Evolutionary conservation across 1,140 invertebrate species (phyloP), one percentile per base, ranked within the genome.

Genomic region (Pseudomyrmex concolor): DNA sequence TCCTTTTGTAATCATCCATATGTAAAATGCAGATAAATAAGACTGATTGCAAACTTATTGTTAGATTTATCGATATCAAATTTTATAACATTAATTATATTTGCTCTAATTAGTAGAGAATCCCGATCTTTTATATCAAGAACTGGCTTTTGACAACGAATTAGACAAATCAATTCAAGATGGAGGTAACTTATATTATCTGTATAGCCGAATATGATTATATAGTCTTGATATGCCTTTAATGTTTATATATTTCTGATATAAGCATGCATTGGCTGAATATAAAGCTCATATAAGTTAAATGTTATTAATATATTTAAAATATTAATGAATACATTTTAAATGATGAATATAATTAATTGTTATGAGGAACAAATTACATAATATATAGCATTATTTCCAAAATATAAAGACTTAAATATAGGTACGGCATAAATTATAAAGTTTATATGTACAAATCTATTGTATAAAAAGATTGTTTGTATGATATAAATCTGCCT

Each of bases 121-220:
- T 91, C 93, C 95, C 88, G 95, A 95, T 92, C 93, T 95, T 86
- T 92, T 95, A 55, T 94, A 94, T 89, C 93, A 95, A 92, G 95
- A 95, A 93, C 92, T 95, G 88, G 92, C 94, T 82, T 93, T 93
- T 85, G 90, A 94, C 86, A 92, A 94, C 83, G 93, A 94, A 68
- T 90, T 91, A 88, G 91, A 94, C 83, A 92, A 91, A 85, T 89
- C 89, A 83, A 86, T 89, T 90, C 85, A 83, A 83, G 76, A 83
- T 19, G 90, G 90, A 94, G 93, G 93, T 93, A 94, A 93, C 86
- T 91, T 85, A 51, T 64, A 64, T 59, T 13, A 67, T 48, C 9
- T 55, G 66, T 50, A 83, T 22, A 48, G 17, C 13, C 45, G 15
- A 55, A 77, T 60, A 25, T 71, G 13, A 60, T 50, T 34, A 19